These are phyloP conservation scores for Pontoporia blainvillei DNA, from an alignment of 2,113 vertebrate species.

Conservation along the genomic window DNA sequence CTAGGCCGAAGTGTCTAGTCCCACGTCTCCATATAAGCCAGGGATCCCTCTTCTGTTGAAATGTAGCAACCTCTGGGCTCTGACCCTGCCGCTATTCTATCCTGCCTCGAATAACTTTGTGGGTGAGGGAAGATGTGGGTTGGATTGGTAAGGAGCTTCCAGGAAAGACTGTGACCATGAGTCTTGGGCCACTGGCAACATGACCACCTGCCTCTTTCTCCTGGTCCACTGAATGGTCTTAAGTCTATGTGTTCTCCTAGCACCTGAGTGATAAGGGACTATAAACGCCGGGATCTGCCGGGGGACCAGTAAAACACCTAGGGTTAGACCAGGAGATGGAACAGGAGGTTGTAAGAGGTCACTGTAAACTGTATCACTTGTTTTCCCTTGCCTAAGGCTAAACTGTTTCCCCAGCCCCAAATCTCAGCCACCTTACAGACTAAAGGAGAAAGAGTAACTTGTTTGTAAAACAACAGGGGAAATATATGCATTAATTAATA, in stretches of 20 bases:
- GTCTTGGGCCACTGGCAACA: neutral
- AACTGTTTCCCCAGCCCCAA: neutral
- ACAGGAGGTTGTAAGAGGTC: neutral
- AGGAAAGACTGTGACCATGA: neutral
- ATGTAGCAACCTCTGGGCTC: neutral
- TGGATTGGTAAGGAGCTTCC: neutral
- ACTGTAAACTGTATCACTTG: constrained; percentile 8
- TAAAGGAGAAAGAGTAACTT: constrained; percentile 35
- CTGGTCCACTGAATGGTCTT: constrained; percentile 6
- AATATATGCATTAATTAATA: constrained; percentile 26
- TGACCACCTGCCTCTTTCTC: neutral
- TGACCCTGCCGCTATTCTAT: neutral
- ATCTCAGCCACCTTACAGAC: neutral
- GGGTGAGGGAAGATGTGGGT: neutral
- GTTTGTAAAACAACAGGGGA: neutral
- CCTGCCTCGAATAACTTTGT: neutral
- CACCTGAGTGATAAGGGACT: constrained; percentile 55
- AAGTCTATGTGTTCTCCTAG: constrained; percentile 45
- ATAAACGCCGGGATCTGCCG: constrained; percentile 29
- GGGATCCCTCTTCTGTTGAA: neutral
- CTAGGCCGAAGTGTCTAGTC: neutral
- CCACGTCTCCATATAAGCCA: neutral
- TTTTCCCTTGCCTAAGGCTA: constrained; percentile 32
- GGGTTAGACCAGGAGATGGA: neutral
- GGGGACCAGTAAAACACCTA: neutral